phyloP scores from a whole-genome alignment of 1,140 invertebrate genomes.

The Diorhabda elongata region DNA sequence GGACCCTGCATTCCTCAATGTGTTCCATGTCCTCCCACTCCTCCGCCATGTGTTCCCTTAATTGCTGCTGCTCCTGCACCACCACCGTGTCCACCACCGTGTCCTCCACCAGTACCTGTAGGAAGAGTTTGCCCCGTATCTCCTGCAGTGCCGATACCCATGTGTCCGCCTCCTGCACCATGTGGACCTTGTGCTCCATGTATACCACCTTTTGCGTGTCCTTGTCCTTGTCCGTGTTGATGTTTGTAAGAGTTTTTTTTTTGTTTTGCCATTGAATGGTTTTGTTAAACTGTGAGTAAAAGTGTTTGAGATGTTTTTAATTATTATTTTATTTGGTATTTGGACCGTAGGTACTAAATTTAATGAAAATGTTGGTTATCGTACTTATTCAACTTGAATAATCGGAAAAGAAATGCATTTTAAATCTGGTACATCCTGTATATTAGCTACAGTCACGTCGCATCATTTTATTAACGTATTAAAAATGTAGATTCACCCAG shows the following conservation, averaged over 20 bases:
- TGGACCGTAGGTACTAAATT: no score
- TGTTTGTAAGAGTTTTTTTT: no score
- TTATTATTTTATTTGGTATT: no score
- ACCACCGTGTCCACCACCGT: slow-evolving; percentile 34
- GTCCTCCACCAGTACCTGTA: slow-evolving; percentile 36
- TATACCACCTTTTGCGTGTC: slow-evolving; percentile 26
- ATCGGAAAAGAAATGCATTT: no score
- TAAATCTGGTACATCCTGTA: no score
- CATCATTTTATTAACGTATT: neutral
- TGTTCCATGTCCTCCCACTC: slow-evolving; percentile 21
- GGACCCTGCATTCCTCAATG: slow-evolving; percentile 8
- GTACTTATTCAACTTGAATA: no score
- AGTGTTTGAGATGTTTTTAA: no score
- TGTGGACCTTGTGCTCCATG: slow-evolving; percentile 7
- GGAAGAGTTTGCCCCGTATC: slow-evolving; percentile 34
- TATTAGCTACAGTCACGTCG: no score
- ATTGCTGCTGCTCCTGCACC: slow-evolving; percentile 38
- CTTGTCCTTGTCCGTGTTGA: slow-evolving; percentile 27
- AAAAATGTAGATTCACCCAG: neutral
- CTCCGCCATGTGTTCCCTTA: slow-evolving; percentile 35
- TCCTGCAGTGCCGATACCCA: slow-evolving; percentile 25
- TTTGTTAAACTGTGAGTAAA: no score
- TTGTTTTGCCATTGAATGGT: no score
- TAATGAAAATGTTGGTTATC: no score
- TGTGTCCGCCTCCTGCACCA: slow-evolving; percentile 28